Conservation (phyloP, 2,888 invertebrate species). For the Catocala fraxini region DNA sequence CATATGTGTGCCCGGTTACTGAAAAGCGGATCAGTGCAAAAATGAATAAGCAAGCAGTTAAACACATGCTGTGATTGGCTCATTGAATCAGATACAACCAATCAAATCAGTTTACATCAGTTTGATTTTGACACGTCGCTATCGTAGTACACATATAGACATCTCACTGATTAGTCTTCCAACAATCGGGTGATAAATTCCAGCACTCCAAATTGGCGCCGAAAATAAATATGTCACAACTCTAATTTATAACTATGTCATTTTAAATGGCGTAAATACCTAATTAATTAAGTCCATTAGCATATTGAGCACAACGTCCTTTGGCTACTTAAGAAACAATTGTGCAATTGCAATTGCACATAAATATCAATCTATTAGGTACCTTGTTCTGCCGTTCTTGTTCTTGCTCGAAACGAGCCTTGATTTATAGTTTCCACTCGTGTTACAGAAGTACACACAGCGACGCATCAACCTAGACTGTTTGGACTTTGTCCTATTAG, state of each 20-base stretch:
- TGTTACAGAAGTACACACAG: slow-evolving; percentile 26
- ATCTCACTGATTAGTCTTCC: too few species aligned
- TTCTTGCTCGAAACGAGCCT: slow-evolving; percentile 20
- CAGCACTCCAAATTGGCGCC: not conserved
- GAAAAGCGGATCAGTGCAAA: too few species aligned
- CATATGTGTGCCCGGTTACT: too few species aligned
- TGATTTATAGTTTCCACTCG: slow-evolving; percentile 34
- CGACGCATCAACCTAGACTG: too few species aligned
- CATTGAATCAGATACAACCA: too few species aligned
- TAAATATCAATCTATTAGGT: slow-evolving; percentile 62
- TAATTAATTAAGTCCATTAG: slow-evolving; percentile 17
- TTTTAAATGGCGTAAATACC: not conserved
- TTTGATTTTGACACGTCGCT: too few species aligned
- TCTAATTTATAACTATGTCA: not conserved
- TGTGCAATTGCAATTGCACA: slow-evolving; percentile 53
- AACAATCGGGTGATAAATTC: too few species aligned
- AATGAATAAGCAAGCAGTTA: too few species aligned
- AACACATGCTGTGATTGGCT: too few species aligned
- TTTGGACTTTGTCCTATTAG: too few species aligned
- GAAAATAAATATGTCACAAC: not conserved
- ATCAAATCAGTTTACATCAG: too few species aligned
- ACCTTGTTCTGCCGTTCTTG: slow-evolving; percentile 14
- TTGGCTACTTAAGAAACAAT: slow-evolving; percentile 39
- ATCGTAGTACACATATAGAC: too few species aligned
- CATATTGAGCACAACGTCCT: slow-evolving; percentile 20